Evolutionary conservation across 2,797 vertebrate species (phyloP).

Genomic region (Champsocephalus esox): DNA sequence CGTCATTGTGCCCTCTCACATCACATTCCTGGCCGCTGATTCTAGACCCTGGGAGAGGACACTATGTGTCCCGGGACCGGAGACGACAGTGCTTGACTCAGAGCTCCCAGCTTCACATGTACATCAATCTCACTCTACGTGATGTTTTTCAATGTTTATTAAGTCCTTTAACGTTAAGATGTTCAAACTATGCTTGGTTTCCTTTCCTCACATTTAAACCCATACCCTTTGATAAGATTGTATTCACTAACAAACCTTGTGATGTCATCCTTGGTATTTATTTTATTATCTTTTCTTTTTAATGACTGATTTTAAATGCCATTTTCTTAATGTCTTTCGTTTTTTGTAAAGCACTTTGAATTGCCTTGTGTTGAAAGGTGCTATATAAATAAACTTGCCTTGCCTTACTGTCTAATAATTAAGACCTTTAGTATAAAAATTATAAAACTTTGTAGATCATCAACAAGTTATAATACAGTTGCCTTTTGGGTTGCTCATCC

Average conservation of each 20-base stretch:
- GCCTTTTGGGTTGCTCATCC: not conserved
- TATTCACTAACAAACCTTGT: not conserved
- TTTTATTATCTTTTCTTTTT: no score
- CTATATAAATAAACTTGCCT: no score
- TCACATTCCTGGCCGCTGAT: conserved; percentile 69
- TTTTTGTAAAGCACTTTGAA: no score
- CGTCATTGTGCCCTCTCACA: conserved; percentile 64
- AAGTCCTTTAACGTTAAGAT: not conserved
- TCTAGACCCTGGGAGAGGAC: conserved; percentile 57
- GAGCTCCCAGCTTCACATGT: conserved; percentile 5
- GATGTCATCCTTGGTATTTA: not conserved
- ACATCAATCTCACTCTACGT: not conserved
- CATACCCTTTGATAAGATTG: no score
- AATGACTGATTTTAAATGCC: no score
- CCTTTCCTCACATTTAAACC: not conserved
- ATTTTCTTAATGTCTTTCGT: no score
- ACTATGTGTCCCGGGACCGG: conserved; percentile 23
- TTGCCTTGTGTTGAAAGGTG: no score
- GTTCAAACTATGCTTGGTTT: not conserved
- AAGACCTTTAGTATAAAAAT: not conserved
- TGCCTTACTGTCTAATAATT: not conserved
- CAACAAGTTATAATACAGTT: not conserved
- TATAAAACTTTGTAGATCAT: not conserved
- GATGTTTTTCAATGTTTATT: not conserved
- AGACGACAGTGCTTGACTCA: not conserved